These are phyloP conservation scores for Samia ricini DNA, from an alignment of 1,140 invertebrate species.

Conservation along the genomic window DNA sequence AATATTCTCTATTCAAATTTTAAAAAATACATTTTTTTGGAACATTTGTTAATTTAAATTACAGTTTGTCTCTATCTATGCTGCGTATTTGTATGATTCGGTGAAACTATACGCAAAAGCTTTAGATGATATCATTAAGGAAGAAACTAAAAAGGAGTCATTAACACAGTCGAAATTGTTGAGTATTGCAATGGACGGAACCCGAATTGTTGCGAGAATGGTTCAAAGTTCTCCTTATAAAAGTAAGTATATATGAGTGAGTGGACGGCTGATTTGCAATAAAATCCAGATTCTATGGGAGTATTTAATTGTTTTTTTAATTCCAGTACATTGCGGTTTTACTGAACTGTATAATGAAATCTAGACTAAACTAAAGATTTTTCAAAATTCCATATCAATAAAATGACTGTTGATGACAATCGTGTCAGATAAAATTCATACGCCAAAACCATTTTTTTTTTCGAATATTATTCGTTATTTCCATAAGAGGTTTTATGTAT, in stretches of 20 bases:
- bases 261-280: background rate
- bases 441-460: no score
- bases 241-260: slow-evolving; percentile 80
- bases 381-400: no score
- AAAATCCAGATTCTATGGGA: background rate
- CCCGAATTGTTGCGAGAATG: slow-evolving; percentile 87
- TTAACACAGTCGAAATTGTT: slow-evolving; percentile 81
- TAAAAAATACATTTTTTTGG: no score
- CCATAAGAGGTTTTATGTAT: no score
- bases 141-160: slow-evolving; percentile 75
- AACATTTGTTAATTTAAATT: slow-evolving; percentile 22
- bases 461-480: no score
- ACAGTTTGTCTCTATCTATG: slow-evolving; percentile 94
- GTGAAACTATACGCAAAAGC: slow-evolving; percentile 94
- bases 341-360: no score
- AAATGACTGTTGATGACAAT: no score
- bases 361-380: no score
- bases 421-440: no score
- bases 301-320: no score
- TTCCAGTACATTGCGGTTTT: no score
- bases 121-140: slow-evolving; percentile 84
- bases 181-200: slow-evolving; percentile 87
- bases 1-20: no score
- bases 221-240: slow-evolving; percentile 86
- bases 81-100: slow-evolving; percentile 97